phyloP scores from a whole-genome alignment of 2,797 vertebrate species.

The Setipinna tenuifilis region DNA sequence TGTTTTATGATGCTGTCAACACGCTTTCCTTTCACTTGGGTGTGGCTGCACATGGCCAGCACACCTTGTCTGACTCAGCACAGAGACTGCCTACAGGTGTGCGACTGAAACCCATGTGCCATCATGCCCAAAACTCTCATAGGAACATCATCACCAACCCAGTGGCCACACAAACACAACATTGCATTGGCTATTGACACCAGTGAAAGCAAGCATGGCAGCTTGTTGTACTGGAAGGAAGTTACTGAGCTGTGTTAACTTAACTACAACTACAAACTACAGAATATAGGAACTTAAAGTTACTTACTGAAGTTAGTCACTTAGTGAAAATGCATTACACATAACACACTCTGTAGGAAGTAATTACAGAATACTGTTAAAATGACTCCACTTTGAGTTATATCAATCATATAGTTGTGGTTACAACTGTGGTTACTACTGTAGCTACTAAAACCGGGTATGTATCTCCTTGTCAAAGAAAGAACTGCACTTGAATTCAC shows the following conservation, averaged over 20 bases:
- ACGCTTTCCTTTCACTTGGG: background rate
- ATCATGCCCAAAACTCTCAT: background rate
- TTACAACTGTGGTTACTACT: background rate
- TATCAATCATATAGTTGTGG: too few relatives aligned
- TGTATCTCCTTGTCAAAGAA: background rate
- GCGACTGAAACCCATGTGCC: background rate
- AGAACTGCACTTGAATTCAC: background rate
- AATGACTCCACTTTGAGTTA: background rate
- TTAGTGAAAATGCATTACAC: background rate
- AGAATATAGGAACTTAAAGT: too few relatives aligned
- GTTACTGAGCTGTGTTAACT: too few relatives aligned
- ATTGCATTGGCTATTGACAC: background rate
- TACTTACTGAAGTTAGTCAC: too few relatives aligned
- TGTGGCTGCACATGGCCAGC: background rate
- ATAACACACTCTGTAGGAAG: background rate
- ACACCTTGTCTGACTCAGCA: conserved; percentile 1
- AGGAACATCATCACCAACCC: background rate
- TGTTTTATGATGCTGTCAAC: background rate
- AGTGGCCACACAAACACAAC: background rate
- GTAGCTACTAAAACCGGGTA: background rate
- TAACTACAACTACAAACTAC: too few relatives aligned
- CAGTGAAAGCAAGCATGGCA: background rate
- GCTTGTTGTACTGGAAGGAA: too few relatives aligned
- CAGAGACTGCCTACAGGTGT: background rate
- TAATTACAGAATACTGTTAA: background rate